These are phyloP conservation scores for Oryzias javanicus DNA, from an alignment of 2,113 vertebrate genomes.

Conservation along the genomic window DNA sequence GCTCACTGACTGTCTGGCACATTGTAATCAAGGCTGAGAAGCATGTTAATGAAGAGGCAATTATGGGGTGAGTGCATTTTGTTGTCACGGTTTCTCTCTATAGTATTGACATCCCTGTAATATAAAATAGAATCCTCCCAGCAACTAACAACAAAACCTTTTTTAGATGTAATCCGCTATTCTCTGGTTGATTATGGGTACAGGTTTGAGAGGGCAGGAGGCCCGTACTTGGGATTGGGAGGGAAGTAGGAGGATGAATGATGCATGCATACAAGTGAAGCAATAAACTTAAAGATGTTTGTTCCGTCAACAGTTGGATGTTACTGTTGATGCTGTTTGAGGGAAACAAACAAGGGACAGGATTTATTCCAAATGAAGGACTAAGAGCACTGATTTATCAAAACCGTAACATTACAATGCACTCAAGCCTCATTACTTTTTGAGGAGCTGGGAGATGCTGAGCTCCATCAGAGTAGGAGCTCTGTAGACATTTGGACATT, in stretches of 20 bases:
- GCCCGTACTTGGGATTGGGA: not conserved
- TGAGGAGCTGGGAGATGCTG: constrained; percentile 49
- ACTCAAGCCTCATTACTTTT: constrained; percentile 68
- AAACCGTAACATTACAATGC: constrained; percentile 65
- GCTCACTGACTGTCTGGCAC: constrained; percentile 31
- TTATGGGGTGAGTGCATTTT: constrained; percentile 44
- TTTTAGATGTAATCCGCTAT: constrained; percentile 22
- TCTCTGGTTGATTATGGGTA: constrained; percentile 45
- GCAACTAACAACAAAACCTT: constrained; percentile 12
- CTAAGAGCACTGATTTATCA: constrained; percentile 46
- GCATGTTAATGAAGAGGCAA: constrained; percentile 53
- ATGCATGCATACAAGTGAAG: constrained; percentile 15
- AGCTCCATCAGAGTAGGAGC: constrained; percentile 5
- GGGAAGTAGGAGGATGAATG: constrained; percentile 20
- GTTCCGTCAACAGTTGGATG: constrained; percentile 37
- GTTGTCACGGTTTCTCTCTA: constrained; percentile 45
- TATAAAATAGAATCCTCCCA: not conserved
- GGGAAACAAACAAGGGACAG: constrained; percentile 52
- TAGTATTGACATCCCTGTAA: constrained; percentile 26
- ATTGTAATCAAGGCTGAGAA: constrained; percentile 45
- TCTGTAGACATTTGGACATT: not conserved
- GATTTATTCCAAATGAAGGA: constrained; percentile 60
- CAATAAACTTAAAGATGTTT: constrained; percentile 12
- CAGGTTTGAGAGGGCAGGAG: constrained; percentile 26
- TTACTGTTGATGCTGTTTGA: constrained; percentile 37